Base-by-base conservation (phyloP, 1,140 invertebrate species). In the Antheraea pernyi region DNA sequence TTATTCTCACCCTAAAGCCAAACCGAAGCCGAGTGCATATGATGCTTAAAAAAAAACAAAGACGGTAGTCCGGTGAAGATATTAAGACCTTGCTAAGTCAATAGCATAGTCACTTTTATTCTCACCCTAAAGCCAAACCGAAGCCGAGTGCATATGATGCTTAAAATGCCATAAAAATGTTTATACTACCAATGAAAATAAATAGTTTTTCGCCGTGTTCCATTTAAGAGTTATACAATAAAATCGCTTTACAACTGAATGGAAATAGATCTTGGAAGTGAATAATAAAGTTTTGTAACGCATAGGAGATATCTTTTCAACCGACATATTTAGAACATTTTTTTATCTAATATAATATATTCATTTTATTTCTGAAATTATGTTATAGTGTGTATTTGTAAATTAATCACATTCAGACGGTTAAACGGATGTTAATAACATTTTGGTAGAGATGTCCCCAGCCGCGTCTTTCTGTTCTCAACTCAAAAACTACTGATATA, bases 151-250 rank as follows among this genome's bases (percentile, higher is more conserved):
- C 19, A 30, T 30, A 5, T 13, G 19, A 22, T 61, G 60, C 60
- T 61, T 61, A 84, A 84, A 83, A 71, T 72, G 76, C 75, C 83
- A 77, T 87, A 80, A 87, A 87, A 76, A 75, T 85, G 46, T 67
- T 84, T 84, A 85, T 75, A 72, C 80, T 77, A 77, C 60, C 61
- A 79, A 80, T 73, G 75, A 78, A 83, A 84, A 86, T 85, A 86
- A 86, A 86, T 85, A 85, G 81, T 75, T 80, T 81, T 85, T 80
- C 76, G 70, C 76, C 68, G 72, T 71, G 72, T 78, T 80, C 77
- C 73, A 79, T 80, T 79, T 80, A 73, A 78, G 72, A 78, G 75
- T 77, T 80, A 77, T 79, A 82, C 76, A 77, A 82, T 83, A 84
- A 83, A 85, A 84, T 75, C 58, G 19, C 13, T 86, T 86, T 82